phyloP scores from a whole-genome alignment of 2,797 vertebrate genomes.

The Sarcoramphus papa region DNA sequence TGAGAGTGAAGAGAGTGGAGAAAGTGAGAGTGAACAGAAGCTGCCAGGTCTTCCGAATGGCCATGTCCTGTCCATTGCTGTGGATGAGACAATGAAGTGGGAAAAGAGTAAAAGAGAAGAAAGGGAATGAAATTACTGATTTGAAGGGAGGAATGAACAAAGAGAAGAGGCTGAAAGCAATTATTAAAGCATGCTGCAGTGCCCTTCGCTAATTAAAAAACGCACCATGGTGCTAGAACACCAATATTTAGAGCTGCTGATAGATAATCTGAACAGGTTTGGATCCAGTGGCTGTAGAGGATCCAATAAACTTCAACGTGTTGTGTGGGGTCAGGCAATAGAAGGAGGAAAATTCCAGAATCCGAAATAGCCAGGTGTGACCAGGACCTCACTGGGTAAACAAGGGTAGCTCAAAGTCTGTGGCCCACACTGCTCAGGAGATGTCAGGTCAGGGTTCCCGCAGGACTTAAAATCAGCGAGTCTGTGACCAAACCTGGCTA shows the following conservation, averaged over 20 bases:
- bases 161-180: neutral
- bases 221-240: neutral
- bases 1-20: neutral
- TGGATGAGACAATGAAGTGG: neutral
- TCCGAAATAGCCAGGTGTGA: neutral
- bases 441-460: neutral
- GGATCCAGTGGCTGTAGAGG: neutral
- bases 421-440: neutral
- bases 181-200: neutral
- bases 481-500: neutral
- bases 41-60: neutral
- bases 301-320: neutral
- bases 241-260: neutral
- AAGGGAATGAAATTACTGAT: neutral
- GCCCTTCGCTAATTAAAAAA: neutral
- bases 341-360: neutral
- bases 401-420: neutral
- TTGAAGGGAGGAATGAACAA: neutral
- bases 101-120: neutral
- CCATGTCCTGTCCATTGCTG: neutral
- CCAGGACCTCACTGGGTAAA: neutral
- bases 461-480: neutral
- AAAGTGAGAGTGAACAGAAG: neutral
- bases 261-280: neutral
- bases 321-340: neutral